These are phyloP conservation scores for Brachionus paranguensis DNA, from an alignment of 1,140 invertebrate species.

Conservation along the genomic window DNA sequence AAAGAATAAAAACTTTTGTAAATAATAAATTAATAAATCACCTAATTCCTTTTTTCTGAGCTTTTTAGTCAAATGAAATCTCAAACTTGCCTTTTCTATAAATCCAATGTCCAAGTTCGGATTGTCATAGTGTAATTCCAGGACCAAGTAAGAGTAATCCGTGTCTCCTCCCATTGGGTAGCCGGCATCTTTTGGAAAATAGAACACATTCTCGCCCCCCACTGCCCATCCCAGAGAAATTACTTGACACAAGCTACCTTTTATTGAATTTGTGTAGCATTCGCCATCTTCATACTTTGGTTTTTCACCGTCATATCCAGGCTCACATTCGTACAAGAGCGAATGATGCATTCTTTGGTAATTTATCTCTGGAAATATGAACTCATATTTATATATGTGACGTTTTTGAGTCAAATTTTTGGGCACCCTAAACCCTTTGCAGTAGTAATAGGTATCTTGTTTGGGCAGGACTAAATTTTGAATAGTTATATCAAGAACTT, in stretches of 20 bases:
- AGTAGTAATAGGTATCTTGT: conserved; percentile 17
- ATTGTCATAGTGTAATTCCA: conserved; percentile 40
- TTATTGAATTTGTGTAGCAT: neutral
- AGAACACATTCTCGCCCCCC: neutral
- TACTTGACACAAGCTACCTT: conserved; percentile 7
- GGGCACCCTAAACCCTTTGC: neutral
- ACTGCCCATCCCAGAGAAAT: conserved; percentile 24
- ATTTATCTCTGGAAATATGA: conserved; percentile 37
- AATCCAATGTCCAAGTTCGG: neutral
- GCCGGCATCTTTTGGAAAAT: neutral
- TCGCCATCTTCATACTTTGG: neutral
- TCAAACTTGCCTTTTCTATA: neutral
- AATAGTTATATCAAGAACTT: neutral
- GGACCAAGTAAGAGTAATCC: neutral
- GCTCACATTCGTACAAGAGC: conserved; percentile 9
- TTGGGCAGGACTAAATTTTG: neutral
- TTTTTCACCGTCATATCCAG: neutral
- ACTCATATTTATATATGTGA: conserved; percentile 17
- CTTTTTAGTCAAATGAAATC: conserved; percentile 2
- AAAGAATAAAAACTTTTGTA: neutral
- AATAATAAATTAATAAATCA: neutral
- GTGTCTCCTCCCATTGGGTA: conserved; percentile 32
- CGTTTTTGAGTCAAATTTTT: conserved; percentile 10
- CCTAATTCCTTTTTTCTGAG: conserved; percentile 5
- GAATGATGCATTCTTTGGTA: conserved; percentile 32